Percentiles rank a stretch among this genome's conserved stretches.
These are phyloP conservation scores for Rhinogobius similis DNA, from an alignment of 2,113 vertebrate species.

Conservation along the genomic window DNA sequence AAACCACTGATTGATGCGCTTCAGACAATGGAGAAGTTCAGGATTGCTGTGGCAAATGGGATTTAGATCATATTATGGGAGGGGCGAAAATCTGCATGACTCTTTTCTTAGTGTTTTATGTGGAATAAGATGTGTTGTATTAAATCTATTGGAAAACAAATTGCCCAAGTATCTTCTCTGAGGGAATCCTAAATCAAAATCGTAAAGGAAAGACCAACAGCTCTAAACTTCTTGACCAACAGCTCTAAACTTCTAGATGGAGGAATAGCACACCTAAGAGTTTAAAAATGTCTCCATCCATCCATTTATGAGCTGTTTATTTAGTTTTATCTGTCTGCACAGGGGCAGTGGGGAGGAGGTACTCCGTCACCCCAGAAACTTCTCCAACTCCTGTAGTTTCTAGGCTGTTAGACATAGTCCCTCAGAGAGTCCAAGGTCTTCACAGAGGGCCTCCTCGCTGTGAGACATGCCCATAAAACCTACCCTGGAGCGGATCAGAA, in stretches of 20 bases:
- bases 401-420: no score
- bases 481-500: neutral
- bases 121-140: constrained; percentile 58
- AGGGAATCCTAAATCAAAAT: constrained; percentile 56
- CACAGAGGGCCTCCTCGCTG: neutral
- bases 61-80: constrained; percentile 47
- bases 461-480: neutral
- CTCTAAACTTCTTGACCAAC: constrained; percentile 34
- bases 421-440: no score
- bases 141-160: constrained; percentile 73
- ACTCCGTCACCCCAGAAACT: no score
- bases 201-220: constrained; percentile 25
- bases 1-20: constrained; percentile 61
- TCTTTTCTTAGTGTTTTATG: constrained; percentile 60
- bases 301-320: no score
- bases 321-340: neutral
- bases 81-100: constrained; percentile 26
- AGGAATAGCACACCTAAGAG: constrained; percentile 21
- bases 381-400: no score
- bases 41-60: constrained; percentile 43
- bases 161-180: constrained; percentile 53
- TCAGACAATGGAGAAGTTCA: constrained; percentile 55
- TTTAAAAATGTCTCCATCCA: no score
- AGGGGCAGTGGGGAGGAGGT: no score
- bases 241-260: constrained; percentile 30